Evolutionary conservation across 2,888 invertebrate genomes (phyloP).

Genomic region (Smittia aterrima): DNA sequence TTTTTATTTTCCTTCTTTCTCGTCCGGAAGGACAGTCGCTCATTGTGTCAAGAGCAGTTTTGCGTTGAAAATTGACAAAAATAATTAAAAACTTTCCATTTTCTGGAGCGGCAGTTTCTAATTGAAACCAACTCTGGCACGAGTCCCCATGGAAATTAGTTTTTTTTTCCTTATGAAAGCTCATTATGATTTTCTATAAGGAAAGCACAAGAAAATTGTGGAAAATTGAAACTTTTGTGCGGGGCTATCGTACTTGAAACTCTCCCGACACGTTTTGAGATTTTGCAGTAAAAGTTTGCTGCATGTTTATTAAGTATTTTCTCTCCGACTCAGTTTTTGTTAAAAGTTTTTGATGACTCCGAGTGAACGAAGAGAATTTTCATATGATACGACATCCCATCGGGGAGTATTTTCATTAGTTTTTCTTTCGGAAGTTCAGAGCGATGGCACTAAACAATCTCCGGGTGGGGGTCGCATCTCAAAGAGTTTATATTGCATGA

Average conservation of each 20-base stretch:
- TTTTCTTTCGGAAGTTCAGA: background rate
- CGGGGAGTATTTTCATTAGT: background rate
- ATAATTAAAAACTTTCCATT: constrained; percentile 6
- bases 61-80: background rate
- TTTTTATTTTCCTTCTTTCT: background rate
- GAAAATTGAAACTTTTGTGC: background rate
- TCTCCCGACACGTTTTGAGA: background rate
- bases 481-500: constrained; percentile 3
- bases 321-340: background rate
- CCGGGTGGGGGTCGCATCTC: background rate
- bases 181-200: background rate
- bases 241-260: background rate
- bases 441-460: background rate
- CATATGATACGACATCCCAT: background rate
- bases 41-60: background rate
- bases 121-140: background rate
- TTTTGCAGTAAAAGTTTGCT: background rate
- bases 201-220: background rate
- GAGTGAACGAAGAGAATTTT: background rate
- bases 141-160: background rate
- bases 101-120: background rate
- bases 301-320: background rate
- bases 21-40: background rate
- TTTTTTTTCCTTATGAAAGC: background rate
- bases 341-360: background rate